Base-by-base conservation (phyloP, 2,797 vertebrate genomes). In the Notolepis coatsorum region DNA sequence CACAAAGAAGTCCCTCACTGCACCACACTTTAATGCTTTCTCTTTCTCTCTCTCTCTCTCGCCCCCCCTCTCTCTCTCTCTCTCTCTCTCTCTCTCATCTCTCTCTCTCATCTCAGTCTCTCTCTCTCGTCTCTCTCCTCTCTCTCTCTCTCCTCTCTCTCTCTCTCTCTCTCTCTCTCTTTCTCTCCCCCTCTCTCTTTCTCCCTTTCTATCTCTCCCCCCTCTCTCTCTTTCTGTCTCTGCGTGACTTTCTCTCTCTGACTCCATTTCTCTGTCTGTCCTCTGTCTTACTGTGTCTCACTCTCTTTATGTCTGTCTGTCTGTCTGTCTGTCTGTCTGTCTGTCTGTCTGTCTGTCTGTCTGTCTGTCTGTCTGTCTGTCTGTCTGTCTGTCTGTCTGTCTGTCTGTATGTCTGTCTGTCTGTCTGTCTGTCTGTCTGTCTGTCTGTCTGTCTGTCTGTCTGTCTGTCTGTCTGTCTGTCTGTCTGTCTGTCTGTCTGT, bases 1-100 rank as follows among this genome's bases (percentile, higher is more conserved):
- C 82, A 89, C 82, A 88, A 85, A 89, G 37, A 30, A 20, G 23
- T 18, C 37, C 28, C 43, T 58, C 18, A n/a, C 50, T 53, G 17
- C 28, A 18, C 9, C 30, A 46, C 33, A n/a, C 35, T 13, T n/a
- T n/a, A n/a, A n/a, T n/a, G n/a, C n/a, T n/a, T n/a, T n/a, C n/a
- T n/a, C n/a, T n/a, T n/a, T n/a, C n/a, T n/a, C n/a, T n/a, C n/a
- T 7, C 13, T n/a, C 4, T 41, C 15, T 17, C 3, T 39, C 13
- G 5, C 4, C 17, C 15, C 10, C 7, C 35, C 5, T 37, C 6
- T 12, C 35, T 7, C 6, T 7, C 12, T 13, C 3, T 37, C 5
- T 37, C 35, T 37, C 12, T 39, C 10, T 39, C 10, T 15, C 12
- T 39, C 2, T 38, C 8, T n/a, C n/a, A n/a, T 38, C 1, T 38